A percentile compares a stretch with the other conserved stretches of the same genome.
Evolutionary conservation across 2,888 invertebrate species (phyloP).

Genomic region (Eretmocerus hayati): DNA sequence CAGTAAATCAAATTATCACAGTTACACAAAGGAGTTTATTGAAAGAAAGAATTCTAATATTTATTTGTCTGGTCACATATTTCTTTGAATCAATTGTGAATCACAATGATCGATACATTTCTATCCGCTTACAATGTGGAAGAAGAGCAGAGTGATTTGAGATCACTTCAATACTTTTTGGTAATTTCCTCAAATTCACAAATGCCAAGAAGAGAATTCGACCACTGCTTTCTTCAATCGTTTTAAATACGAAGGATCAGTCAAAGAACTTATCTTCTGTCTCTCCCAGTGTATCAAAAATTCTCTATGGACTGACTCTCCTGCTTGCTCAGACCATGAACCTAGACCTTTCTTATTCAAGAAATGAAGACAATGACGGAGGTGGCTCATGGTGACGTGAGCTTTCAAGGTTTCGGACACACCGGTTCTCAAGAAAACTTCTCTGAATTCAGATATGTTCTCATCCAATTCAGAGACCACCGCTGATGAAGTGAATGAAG

Average conservation of each 20-base stretch:
- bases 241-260: background rate
- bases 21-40: too few relatives aligned
- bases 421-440: background rate
- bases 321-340: slow-evolving; percentile 6
- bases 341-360: slow-evolving; percentile 5
- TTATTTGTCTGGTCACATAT: too few relatives aligned
- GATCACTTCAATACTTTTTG: too few relatives aligned
- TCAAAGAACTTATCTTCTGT: background rate
- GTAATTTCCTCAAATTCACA: background rate
- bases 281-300: slow-evolving; percentile 7
- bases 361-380: slow-evolving; percentile 3
- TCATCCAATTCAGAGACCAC: background rate
- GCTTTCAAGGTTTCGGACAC: background rate
- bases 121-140: too few relatives aligned
- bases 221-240: slow-evolving; percentile 4
- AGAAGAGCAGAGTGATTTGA: too few relatives aligned
- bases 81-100: too few relatives aligned
- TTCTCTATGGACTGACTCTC: slow-evolving; percentile 2
- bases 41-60: too few relatives aligned
- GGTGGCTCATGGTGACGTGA: slow-evolving; percentile 3
- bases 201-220: background rate
- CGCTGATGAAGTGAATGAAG: background rate
- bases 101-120: too few relatives aligned
- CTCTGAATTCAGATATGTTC: background rate
- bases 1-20: too few relatives aligned